Evolutionary conservation across 2,888 invertebrate species (phyloP).

Genomic region (Antheraea yamamai): DNA sequence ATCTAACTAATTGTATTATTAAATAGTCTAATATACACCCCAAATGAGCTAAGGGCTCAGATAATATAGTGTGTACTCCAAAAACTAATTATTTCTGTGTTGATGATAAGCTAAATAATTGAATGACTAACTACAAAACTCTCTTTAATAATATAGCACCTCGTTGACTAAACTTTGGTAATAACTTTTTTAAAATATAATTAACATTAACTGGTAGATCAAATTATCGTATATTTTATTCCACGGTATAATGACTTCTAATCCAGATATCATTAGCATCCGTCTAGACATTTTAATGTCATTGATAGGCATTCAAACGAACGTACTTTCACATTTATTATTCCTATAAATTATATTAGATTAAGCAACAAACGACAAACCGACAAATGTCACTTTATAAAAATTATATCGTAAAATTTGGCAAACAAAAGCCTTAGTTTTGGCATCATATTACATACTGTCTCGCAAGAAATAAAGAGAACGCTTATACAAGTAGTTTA

Average conservation of each 20-base stretch:
- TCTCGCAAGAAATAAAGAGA: not conserved
- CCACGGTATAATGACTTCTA: too few species aligned
- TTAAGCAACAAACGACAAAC: not conserved
- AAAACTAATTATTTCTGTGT: too few species aligned
- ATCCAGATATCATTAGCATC: too few species aligned
- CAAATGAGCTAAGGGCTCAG: too few species aligned
- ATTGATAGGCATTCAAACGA: too few species aligned
- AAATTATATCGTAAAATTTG: not conserved
- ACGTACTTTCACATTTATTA: not conserved
- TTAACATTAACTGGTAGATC: not conserved
- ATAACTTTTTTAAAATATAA: not conserved
- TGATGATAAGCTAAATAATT: too few species aligned
- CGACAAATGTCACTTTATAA: not conserved
- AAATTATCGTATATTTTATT: too few species aligned
- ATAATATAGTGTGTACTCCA: too few species aligned
- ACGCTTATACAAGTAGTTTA: not conserved
- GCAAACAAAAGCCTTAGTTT: not conserved
- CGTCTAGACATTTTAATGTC: too few species aligned
- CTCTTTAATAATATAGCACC: not conserved
- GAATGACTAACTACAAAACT: not conserved
- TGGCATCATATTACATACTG: not conserved
- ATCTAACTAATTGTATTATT: too few species aligned
- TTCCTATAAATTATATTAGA: not conserved
- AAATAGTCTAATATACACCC: too few species aligned
- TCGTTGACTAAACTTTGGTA: not conserved